Percentiles rank a stretch among this genome's conserved stretches.
phyloP scores from a whole-genome alignment of 2,113 vertebrate species.

The Copsychus sechellarum region DNA sequence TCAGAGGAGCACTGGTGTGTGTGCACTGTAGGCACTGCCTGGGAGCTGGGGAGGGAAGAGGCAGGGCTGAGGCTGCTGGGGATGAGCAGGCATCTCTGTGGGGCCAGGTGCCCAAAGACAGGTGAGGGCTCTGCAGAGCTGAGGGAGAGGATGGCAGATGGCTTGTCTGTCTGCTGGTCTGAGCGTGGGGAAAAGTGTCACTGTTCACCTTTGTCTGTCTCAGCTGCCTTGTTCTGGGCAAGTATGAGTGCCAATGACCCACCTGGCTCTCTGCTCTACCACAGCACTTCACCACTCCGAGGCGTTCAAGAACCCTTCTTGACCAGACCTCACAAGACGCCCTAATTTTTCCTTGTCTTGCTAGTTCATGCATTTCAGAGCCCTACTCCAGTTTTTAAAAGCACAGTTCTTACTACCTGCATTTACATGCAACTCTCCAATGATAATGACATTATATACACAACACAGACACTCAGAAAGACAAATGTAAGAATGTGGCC shows the following conservation, averaged over 20 bases:
- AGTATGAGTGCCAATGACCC: neutral
- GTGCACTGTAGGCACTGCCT: neutral
- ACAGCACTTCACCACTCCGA: accelerated
- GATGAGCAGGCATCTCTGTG: neutral
- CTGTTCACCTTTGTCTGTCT: neutral
- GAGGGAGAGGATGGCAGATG: neutral
- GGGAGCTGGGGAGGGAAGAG: neutral
- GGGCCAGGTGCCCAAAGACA: neutral
- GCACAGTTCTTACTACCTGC: neutral
- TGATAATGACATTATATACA: neutral
- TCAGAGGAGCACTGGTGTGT: accelerated
- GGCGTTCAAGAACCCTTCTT: neutral
- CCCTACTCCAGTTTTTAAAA: neutral
- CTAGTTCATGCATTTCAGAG: neutral
- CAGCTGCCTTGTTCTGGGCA: neutral
- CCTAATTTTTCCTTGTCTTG: neutral
- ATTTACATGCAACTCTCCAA: neutral
- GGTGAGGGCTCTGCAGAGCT: neutral
- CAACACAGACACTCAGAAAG: neutral
- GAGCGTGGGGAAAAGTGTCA: neutral
- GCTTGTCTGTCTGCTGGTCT: neutral
- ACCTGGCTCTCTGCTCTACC: neutral
- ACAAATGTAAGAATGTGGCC: neutral
- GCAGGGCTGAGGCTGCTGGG: neutral
- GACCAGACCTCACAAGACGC: neutral